Evolutionary conservation across 2,797 vertebrate species (phyloP), one percentile per base, ranked within the genome.

Genomic region (Alectoris magna): DNA sequence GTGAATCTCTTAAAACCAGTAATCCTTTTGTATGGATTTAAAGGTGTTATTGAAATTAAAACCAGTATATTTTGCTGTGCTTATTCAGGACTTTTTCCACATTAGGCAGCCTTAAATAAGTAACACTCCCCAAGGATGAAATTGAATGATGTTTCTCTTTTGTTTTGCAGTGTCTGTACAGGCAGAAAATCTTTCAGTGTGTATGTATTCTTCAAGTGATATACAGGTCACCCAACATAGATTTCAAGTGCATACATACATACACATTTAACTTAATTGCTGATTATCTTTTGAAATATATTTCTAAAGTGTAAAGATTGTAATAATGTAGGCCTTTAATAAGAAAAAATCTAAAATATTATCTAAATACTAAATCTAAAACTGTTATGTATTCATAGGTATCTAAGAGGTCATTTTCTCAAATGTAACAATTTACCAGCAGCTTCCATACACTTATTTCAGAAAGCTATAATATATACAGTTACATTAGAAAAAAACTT

Each of bases 31-130:
- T 79, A 67, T 48, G 87, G 55, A 46, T 75, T 91, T 84, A 82
- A 72, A 95, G 56, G 69, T 93, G 62, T 89, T 62, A 90, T 66
- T 29, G 51, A 93, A 87, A 95, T 93, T 95, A 93, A 96, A 93
- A 48, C 51, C 48, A 75, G 56, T 84, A 44, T 84, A 87, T 93
- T 91, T 92, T 95, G 24, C 27, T 22, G 39, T 87, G 88, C 82
- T 91, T 96, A 84, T 51, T 95, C 91, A 89, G 48, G 81, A 92
- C 10, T 73, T 95, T 92, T 91, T 77, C 55, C n/a, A 4, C 0
- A 5, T 85, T 91, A 84, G 31, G 38, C 22, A 84, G 51, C 5
- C 67, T 94, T 93, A 95, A 96, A 88, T 29, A 88, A 86, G 72
- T 90, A 84, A 92, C 39, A 80, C 36, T 59, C 83, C 73, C 78